Evolutionary conservation across 2,113 vertebrate genomes (phyloP), one percentile per base, ranked within the genome.

Genomic region (Syngnathoides biaculeatus): DNA sequence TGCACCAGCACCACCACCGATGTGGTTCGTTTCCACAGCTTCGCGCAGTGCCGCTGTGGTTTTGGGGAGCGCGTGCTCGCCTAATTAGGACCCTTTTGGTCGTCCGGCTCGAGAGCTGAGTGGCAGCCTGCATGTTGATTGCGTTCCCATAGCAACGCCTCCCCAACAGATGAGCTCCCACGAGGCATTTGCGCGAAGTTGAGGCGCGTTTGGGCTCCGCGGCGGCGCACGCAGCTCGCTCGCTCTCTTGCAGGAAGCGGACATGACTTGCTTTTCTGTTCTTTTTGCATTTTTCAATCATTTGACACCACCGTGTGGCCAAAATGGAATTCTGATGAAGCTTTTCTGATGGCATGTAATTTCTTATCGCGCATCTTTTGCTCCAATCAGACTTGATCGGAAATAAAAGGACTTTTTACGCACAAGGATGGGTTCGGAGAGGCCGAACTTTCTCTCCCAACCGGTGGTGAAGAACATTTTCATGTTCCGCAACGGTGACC

Each of bases 401-500:
- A 68, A 70, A 57, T 9, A 64, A 64, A 7, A 4, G 14, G 9
- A 14, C 13, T 63, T 77, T 77, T 79, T 71, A 79, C 67, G 72
- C 72, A 35, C 64, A 53, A 68, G 35, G 6, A 92, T 93, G 92
- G 76, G 78, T 38, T 79, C 84, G 20, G 75, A 92, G 0, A 93
- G 92, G 81, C 91, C 90, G 5, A 92, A 86, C 38, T 93, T 94
- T 82, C 88, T 94, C 43, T 91, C 94, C 0, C 97, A 98, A 90
- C 97, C 97, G 0, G 87, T 89, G 3, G 97, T 98, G 75, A 98
- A 97, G 88, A 96, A 91, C 50, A 89, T 99, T 30, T 89, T 93
- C 73, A 93, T 99, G 69, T 99, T 93, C 79, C 92, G 96, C 47
- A 99, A 99, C 19, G 97, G 97, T 5, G 96, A 99, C 79, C 93